A percentile compares a stretch with the other conserved stretches of the same genome.
Conservation (phyloP, 2,888 invertebrate genomes). For the Drosophila greeni region DNA sequence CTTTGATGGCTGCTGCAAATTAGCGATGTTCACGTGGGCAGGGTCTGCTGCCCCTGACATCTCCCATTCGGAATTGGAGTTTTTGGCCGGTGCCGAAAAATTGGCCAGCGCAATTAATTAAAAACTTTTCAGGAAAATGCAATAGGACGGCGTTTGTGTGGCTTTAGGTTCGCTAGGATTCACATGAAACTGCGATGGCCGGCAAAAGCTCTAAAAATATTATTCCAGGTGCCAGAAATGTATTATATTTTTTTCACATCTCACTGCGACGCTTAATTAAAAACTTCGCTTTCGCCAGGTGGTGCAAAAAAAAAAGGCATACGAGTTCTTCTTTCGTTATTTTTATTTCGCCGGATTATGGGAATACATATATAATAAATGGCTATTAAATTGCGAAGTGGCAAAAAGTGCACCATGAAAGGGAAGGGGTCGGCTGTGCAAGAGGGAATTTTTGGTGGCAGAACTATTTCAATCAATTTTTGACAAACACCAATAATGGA, state of each 20-base stretch:
- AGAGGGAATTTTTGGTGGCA: neutral
- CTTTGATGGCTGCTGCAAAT: constrained; percentile 47
- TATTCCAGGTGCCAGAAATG: constrained; percentile 36
- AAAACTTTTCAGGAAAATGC: constrained; percentile 58
- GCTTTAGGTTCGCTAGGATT: constrained; percentile 15
- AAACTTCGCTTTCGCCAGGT: constrained; percentile 44
- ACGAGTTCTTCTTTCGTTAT: constrained; percentile 10
- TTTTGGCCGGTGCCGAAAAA: constrained; percentile 43
- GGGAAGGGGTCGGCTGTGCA: neutral
- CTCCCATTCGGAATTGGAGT: constrained; percentile 53
- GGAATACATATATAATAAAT: constrained; percentile 8
- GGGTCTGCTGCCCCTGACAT: neutral
- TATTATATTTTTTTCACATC: constrained; percentile 9
- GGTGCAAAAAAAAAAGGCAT: constrained; percentile 13
- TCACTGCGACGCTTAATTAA: constrained; percentile 41
- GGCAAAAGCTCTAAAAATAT: constrained; percentile 47
- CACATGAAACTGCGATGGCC: neutral
- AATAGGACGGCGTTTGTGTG: constrained; percentile 22
- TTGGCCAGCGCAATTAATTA: constrained; percentile 64
- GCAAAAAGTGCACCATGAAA: neutral
- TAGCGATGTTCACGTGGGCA: constrained; percentile 55
- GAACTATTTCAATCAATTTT: constrained; percentile 20
- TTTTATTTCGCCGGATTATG: constrained; percentile 27
- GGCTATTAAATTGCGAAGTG: constrained; percentile 5
- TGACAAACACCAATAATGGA: neutral